phyloP scores from a whole-genome alignment of 2,888 invertebrate genomes.

The Anoplius nigerrimus region DNA sequence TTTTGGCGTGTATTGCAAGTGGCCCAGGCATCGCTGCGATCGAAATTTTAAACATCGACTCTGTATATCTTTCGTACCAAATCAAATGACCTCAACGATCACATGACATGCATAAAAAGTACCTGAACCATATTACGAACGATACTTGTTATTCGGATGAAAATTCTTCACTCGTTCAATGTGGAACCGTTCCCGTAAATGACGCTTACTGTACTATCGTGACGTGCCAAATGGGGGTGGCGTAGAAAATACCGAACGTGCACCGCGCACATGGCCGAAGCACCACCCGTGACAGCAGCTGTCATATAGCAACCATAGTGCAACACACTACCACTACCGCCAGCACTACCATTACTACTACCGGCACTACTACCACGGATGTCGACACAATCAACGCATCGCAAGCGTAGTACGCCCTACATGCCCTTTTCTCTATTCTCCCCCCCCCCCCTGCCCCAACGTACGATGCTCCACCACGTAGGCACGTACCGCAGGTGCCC shows the following conservation, averaged over 20 bases:
- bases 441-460: conserved; percentile 27
- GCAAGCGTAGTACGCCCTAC: not conserved
- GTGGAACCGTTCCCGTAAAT: not conserved
- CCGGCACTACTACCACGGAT: not conserved
- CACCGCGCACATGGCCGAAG: conserved; percentile 61
- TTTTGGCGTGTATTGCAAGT: too few relatives aligned
- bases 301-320: conserved; percentile 48
- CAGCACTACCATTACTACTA: not conserved
- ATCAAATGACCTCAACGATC: too few relatives aligned
- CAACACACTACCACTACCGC: not conserved
- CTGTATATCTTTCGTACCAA: too few relatives aligned
- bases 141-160: too few relatives aligned
- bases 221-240: conserved; percentile 24
- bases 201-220: conserved; percentile 6
- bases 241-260: conserved; percentile 31
- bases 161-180: not conserved
- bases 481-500: conserved; percentile 37
- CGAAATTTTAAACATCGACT: too few relatives aligned
- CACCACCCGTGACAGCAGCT: conserved; percentile 68
- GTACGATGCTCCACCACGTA: conserved; percentile 29
- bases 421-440: conserved; percentile 15
- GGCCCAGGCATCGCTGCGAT: too few relatives aligned
- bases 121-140: too few relatives aligned
- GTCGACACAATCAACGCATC: not conserved
- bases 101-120: too few relatives aligned